Evolutionary conservation across 2,888 invertebrate species (phyloP).

Genomic region (Venusia cambrica): DNA sequence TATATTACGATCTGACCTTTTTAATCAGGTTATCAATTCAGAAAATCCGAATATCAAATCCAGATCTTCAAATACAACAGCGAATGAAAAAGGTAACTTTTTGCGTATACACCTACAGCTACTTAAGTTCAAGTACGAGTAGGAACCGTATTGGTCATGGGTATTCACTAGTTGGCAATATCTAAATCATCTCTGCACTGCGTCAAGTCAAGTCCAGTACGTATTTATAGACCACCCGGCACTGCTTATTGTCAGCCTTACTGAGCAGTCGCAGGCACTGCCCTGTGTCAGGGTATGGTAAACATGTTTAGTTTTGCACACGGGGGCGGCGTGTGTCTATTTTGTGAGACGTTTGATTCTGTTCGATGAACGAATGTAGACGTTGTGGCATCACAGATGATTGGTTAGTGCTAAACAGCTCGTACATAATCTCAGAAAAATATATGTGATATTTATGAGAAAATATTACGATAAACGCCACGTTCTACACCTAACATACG

Average conservation of each 20-base stretch:
- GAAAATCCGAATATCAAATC: conserved; percentile 1
- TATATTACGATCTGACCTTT: no score
- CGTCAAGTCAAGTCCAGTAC: conserved; percentile 25
- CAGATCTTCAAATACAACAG: no score
- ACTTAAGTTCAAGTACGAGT: no score
- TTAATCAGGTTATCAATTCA: not conserved
- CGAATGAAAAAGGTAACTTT: no score
- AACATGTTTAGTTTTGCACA: conserved; percentile 19
- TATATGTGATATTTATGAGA: no score
- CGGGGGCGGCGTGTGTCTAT: conserved; percentile 12
- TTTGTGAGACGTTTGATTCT: conserved; percentile 19
- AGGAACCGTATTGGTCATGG: no score
- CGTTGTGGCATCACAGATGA: conserved; percentile 11
- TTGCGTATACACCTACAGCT: no score
- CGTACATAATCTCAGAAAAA: no score
- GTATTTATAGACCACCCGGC: conserved; percentile 27
- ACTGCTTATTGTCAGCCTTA: conserved; percentile 33
- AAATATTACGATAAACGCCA: no score
- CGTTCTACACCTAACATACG: no score
- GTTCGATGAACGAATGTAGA: conserved; percentile 10
- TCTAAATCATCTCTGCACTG: conserved; percentile 40
- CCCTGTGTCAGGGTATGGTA: conserved; percentile 21
- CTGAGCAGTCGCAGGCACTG: conserved; percentile 53
- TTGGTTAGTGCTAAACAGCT: conserved; percentile 5
- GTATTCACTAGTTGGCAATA: no score